Evolutionary conservation across 1,140 invertebrate species (phyloP).

Genomic region (Tetramorium parvispinum): DNA sequence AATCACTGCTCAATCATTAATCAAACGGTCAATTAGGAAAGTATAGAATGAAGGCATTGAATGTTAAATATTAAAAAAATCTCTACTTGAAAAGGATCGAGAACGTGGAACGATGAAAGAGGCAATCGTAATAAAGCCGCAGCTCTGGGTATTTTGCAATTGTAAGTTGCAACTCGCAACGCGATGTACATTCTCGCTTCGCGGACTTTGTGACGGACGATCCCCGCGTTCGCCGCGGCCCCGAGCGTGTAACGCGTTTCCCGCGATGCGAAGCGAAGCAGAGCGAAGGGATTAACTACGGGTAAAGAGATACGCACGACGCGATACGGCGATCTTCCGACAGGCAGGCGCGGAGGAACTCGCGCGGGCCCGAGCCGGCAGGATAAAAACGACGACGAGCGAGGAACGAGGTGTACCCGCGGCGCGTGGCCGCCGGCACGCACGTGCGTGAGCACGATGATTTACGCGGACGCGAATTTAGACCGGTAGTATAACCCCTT

Average conservation of each 20-base stretch:
- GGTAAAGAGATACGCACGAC: constrained; percentile 4
- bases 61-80: not conserved
- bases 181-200: constrained; percentile 1
- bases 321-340: constrained; percentile 20
- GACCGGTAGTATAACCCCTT: constrained; percentile 46
- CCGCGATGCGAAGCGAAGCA: not conserved
- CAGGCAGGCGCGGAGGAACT: not conserved
- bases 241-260: constrained; percentile 12
- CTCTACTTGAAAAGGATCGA: not conserved
- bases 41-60: no score
- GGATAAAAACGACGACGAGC: not conserved
- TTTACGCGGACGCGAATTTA: constrained; percentile 72
- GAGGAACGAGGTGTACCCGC: not conserved
- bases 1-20: constrained; percentile 20
- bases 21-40: not conserved
- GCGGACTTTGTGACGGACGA: not conserved
- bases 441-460: constrained; percentile 67
- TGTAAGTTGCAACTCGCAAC: not conserved
- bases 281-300: constrained; percentile 23
- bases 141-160: constrained; percentile 9
- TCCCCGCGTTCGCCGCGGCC: constrained; percentile 1
- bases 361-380: not conserved
- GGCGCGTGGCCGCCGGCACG: constrained; percentile 51
- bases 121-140: not conserved
- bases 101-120: not conserved